Percentiles rank a stretch among this genome's conserved stretches.
Evolutionary conservation across 2,888 invertebrate genomes (phyloP).

Genomic region (Pycnomerus fuliginosus): DNA sequence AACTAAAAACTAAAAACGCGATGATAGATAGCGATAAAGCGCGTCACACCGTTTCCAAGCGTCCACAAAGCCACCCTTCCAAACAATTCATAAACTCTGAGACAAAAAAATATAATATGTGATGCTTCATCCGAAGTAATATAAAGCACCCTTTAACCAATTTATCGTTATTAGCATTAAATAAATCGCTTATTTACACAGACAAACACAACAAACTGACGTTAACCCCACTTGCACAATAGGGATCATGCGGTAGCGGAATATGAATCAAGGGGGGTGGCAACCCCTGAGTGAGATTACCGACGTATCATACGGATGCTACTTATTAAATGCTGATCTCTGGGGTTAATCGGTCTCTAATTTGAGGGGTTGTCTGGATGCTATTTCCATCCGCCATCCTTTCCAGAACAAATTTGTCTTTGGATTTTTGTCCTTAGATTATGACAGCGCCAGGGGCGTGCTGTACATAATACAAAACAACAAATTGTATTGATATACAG

Average conservation of each 20-base stretch:
- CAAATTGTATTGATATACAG: too few relatives aligned
- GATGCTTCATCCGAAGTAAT: not conserved
- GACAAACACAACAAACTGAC: conserved; percentile 38
- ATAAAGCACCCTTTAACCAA: conserved; percentile 27
- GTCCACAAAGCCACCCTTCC: too few relatives aligned
- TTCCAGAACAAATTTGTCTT: too few relatives aligned
- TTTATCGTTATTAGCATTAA: conserved; percentile 45
- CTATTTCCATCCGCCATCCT: too few relatives aligned
- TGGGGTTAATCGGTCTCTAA: conserved; percentile 50
- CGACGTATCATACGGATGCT: conserved; percentile 50
- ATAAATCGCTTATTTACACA: conserved; percentile 47
- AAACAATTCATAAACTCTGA: too few relatives aligned
- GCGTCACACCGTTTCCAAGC: too few relatives aligned
- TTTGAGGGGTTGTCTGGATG: conserved; percentile 46
- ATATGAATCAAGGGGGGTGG: conserved; percentile 25
- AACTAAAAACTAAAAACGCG: too few relatives aligned
- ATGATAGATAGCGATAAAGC: too few relatives aligned
- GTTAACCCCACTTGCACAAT: conserved; percentile 41
- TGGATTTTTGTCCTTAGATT: too few relatives aligned
- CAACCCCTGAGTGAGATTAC: conserved; percentile 25
- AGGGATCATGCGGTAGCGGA: conserved; percentile 35
- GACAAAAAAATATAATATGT: conserved; percentile 1
- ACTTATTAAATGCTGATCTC: conserved; percentile 53
- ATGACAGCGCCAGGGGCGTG: too few relatives aligned
- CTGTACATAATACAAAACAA: too few relatives aligned